These are phyloP conservation scores for Ophioderma brevispina DNA, from an alignment of 35 echinoderm and acorn worm genomes.

Conservation along the genomic window DNA sequence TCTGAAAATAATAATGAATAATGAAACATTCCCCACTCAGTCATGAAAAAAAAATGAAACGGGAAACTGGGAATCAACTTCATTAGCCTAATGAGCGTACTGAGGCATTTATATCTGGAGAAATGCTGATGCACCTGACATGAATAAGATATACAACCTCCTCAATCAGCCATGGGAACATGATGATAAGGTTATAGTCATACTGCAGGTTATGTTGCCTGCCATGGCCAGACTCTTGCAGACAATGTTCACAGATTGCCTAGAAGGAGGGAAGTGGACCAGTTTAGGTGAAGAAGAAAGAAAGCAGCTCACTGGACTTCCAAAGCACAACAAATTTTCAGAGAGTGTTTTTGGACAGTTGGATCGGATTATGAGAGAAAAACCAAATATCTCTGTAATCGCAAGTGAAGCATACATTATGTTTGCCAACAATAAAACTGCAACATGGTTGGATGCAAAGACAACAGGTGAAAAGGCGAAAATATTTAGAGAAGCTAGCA, in stretches of 20 bases:
- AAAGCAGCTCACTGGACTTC: constrained; percentile 18
- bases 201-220: constrained; percentile 28
- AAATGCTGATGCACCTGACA: background rate
- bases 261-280: constrained; percentile 35
- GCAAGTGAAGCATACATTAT: constrained; percentile 38
- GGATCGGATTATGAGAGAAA: constrained; percentile 26
- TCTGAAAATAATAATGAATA: too few species aligned
- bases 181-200: constrained; percentile 36
- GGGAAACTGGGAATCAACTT: too few species aligned
- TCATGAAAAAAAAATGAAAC: too few species aligned
- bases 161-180: constrained; percentile 10
- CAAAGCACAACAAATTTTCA: constrained; percentile 60
- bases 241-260: constrained; percentile 41
- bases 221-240: constrained; percentile 25
- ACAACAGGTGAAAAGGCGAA: background rate
- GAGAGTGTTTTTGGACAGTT: constrained; percentile 62
- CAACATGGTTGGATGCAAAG: constrained; percentile 16
- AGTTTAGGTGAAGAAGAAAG: background rate
- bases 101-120: constrained; percentile 17
- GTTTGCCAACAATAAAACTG: constrained; percentile 45
- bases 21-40: too few species aligned
- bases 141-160: background rate
- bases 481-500: background rate
- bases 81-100: background rate
- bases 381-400: constrained; percentile 37